Percentiles rank a stretch among this genome's conserved stretches.
phyloP scores from a whole-genome alignment of 2,797 vertebrate species.

The Chaetophractus vellerosus region DNA sequence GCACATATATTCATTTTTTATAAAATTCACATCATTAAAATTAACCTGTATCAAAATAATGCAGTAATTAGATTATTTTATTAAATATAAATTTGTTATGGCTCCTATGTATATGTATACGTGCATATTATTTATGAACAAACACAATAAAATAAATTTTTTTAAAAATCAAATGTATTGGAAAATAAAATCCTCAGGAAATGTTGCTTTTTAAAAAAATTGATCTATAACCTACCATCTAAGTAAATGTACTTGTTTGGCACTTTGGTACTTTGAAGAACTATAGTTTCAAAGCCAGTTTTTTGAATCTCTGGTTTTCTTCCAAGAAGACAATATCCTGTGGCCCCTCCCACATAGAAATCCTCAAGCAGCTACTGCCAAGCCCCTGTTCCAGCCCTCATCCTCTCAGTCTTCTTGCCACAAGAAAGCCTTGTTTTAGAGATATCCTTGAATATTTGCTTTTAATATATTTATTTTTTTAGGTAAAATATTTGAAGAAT shows the following conservation, averaged over 20 bases:
- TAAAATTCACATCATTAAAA: background rate
- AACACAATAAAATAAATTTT: background rate
- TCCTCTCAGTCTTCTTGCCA: background rate
- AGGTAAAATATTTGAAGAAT: background rate
- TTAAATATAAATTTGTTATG: background rate
- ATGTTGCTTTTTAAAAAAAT: background rate
- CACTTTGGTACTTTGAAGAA: background rate
- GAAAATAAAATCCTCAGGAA: slow-evolving; percentile 25
- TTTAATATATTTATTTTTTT: background rate
- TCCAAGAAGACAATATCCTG: background rate
- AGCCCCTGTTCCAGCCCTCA: fast-evolving
- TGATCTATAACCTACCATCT: background rate
- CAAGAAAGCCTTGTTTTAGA: background rate
- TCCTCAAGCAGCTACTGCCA: background rate
- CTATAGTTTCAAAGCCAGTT: background rate
- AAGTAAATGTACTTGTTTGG: background rate
- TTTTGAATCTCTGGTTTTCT: background rate
- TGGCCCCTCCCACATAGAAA: fast-evolving
- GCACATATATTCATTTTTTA: slow-evolving; percentile 7
- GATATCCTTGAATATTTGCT: background rate
- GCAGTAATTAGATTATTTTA: slow-evolving; percentile 1
- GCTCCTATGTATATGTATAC: background rate
- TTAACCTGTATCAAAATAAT: background rate
- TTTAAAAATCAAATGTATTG: background rate
- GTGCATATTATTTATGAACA: slow-evolving; percentile 40